A percentile compares a stretch with the other conserved stretches of the same genome.
phyloP scores from a whole-genome alignment of 2,888 invertebrate species.

The Melipona bicolor region DNA sequence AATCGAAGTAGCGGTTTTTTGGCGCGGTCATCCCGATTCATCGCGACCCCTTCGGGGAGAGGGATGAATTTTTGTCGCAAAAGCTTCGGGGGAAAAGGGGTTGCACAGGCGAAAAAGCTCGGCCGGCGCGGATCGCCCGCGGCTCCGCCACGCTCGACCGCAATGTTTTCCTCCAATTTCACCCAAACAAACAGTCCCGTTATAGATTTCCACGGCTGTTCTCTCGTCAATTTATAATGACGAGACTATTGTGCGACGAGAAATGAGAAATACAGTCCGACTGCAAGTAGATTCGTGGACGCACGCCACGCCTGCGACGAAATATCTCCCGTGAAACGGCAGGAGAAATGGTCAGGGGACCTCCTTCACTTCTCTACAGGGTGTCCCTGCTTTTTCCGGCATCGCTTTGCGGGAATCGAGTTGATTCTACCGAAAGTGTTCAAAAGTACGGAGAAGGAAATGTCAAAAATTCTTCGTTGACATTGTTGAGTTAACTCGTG shows the following conservation, averaged over 20 bases:
- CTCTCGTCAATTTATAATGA: constrained; percentile 76
- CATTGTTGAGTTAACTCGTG: no score
- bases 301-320: constrained; percentile 36
- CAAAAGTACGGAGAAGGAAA: no score
- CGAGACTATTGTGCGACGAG: constrained; percentile 69
- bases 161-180: constrained; percentile 80
- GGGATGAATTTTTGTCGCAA: constrained; percentile 51
- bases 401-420: no score
- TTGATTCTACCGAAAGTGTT: no score
- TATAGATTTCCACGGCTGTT: constrained; percentile 75
- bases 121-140: constrained; percentile 58
- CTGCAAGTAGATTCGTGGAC: constrained; percentile 13
- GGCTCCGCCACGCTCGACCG: constrained; percentile 66
- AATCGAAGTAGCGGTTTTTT: constrained; percentile 57
- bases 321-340: constrained; percentile 61
- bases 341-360: constrained; percentile 61
- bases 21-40: constrained; percentile 8
- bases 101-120: constrained; percentile 52
- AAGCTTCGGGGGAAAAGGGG: constrained; percentile 23
- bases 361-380: constrained; percentile 46
- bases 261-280: constrained; percentile 52
- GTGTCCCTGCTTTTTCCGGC: no score
- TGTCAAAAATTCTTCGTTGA: no score
- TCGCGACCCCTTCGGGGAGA: neutral
- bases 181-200: constrained; percentile 77